Evolutionary conservation across 2,797 vertebrate species (phyloP).

Genomic region (Parauchenoglanis punctatus): DNA sequence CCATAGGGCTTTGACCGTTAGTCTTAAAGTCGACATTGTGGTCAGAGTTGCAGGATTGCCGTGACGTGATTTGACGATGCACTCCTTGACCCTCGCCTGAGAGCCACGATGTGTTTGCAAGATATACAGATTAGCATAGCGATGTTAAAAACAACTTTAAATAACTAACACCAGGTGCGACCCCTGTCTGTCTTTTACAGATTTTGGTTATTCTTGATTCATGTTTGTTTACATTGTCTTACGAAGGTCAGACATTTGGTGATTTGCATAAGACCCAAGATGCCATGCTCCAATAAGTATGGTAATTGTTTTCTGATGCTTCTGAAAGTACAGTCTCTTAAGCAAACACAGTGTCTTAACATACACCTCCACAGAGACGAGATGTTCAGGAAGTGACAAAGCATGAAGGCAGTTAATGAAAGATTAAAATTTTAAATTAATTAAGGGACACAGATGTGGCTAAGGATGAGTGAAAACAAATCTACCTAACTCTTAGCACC

Average conservation of each 20-base stretch:
- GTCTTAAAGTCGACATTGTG: slow-evolving; percentile 21
- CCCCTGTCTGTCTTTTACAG: not conserved
- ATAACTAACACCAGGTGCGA: not conserved
- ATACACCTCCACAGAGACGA: not conserved
- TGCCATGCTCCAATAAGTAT: not conserved
- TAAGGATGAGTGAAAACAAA: not conserved
- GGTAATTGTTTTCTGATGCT: slow-evolving; percentile 16
- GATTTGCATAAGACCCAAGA: not conserved
- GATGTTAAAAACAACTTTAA: slow-evolving; percentile 6
- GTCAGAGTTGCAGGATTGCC: not conserved
- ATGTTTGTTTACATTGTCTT: slow-evolving; percentile 4
- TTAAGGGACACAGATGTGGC: not conserved
- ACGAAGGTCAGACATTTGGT: slow-evolving; percentile 31
- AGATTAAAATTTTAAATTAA: not conserved
- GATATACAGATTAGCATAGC: not conserved
- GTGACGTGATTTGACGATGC: not conserved
- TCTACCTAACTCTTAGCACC: not conserved
- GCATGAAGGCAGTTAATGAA: slow-evolving; percentile 8
- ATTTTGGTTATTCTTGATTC: slow-evolving; percentile 2
- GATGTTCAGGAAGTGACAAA: slow-evolving; percentile 6
- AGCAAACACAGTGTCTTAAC: not conserved
- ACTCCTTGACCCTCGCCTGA: not conserved
- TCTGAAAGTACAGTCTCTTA: not conserved
- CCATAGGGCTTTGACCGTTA: not conserved
- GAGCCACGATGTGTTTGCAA: not conserved